phyloP scores from a whole-genome alignment of 2,113 vertebrate genomes.

The Mellivora capensis region DNA sequence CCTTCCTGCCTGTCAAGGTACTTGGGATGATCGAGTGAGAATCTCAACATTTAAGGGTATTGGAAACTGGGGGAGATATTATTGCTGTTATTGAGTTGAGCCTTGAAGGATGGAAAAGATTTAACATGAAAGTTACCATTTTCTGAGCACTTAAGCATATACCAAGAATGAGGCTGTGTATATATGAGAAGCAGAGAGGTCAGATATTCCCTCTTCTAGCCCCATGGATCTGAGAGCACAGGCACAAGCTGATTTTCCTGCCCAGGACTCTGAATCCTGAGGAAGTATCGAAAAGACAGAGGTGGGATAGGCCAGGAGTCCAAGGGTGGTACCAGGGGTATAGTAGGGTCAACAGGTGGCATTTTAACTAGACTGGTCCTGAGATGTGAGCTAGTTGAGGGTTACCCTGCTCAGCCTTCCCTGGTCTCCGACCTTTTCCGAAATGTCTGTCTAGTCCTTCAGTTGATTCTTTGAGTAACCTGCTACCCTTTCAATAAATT shows the following conservation, averaged over 20 bases:
- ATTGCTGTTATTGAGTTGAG: background rate
- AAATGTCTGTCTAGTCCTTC: background rate
- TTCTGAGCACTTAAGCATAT: background rate
- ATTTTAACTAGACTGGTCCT: background rate
- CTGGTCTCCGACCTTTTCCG: background rate
- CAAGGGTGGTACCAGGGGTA: background rate
- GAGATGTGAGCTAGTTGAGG: background rate
- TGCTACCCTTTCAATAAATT: background rate
- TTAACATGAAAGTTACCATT: background rate
- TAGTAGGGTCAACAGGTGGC: background rate
- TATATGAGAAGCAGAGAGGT: background rate
- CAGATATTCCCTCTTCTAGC: background rate
- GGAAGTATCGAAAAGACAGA: background rate
- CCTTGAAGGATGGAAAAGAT: conserved; percentile 4
- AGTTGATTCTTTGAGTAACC: background rate
- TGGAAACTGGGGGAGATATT: background rate
- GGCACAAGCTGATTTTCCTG: background rate
- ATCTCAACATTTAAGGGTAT: conserved; percentile 14
- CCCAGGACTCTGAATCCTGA: background rate
- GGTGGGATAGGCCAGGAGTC: background rate
- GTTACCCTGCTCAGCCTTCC: background rate
- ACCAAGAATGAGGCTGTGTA: background rate
- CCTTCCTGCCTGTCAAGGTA: conserved; percentile 2
- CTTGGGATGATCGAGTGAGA: background rate
- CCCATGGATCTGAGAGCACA: background rate